Evolutionary conservation across 1,140 invertebrate genomes (phyloP), one percentile per base, ranked within the genome.

Genomic region (Drosophila simulans): DNA sequence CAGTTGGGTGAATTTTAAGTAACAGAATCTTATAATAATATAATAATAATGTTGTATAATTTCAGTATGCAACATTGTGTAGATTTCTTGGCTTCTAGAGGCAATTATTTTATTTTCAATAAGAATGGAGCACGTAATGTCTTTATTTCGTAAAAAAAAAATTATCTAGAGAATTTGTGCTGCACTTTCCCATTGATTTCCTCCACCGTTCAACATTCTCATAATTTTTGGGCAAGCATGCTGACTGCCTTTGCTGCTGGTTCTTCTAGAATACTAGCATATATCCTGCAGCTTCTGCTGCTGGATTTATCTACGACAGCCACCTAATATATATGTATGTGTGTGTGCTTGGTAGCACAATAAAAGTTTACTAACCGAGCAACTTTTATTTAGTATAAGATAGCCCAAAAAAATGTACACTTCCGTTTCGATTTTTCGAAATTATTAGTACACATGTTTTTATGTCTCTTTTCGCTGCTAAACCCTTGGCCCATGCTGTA

Each of bases 191-290:
- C 7, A 3, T n/a, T 12, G 8, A n/a, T 39, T 81, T 58, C 11
- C 0, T n/a, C 74, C 79, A 82, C 53, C 13, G 74, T 83, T 13
- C 15, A 35, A 43, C 20, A 37, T 27, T 31, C n/a, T 45, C 68
- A 70, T 78, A 60, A 82, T 68, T 83, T 81, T 74, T 74, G 68
- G 74, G 51, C 51, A 35, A 40, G 66, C 64, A 56, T 55, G 51
- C 48, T 37, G 27, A 66, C 64, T 66, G 62, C 60, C 8, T 66
- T 27, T 58, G 43, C 27, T 52, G n/a, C 20, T 48, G 43, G 43
- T 52, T 27, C 60, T 66, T 68, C 22, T 40, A 17, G 45, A 35
- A 63, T 53, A 17, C 65, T 54, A 15, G 17, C 43, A 27, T 60
- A 39, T 60, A 71, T 76, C 70, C 62, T 55, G 25, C 51, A 42